Percentiles rank a stretch among this genome's conserved stretches.
phyloP scores from a whole-genome alignment of 2,113 vertebrate species.

The Callospermophilus lateralis region DNA sequence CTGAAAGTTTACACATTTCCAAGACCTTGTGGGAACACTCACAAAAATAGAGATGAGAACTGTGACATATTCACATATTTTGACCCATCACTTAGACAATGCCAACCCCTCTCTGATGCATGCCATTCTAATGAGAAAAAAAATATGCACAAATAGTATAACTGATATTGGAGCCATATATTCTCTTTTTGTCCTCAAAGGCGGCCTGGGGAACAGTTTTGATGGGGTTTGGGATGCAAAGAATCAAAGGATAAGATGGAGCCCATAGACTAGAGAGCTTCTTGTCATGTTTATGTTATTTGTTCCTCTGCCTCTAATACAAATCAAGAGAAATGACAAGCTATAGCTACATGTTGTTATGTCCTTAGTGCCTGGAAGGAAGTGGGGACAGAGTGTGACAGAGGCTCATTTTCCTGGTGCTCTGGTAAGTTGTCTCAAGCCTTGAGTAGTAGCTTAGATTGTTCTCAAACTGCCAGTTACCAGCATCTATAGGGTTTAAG shows the following conservation, averaged over 20 bases:
- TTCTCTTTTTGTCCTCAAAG: not conserved
- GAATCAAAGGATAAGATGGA: not conserved
- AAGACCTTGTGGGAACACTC: not conserved
- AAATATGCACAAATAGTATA: not conserved
- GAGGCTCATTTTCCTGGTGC: not conserved
- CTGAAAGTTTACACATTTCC: not conserved
- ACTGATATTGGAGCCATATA: not conserved
- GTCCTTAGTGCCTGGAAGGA: not conserved
- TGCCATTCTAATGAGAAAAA: not conserved
- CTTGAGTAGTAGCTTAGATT: not conserved
- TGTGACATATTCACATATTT: not conserved
- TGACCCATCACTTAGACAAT: not conserved
- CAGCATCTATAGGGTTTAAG: not conserved
- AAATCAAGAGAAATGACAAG: not conserved
- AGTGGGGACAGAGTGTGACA: not conserved
- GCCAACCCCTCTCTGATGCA: not conserved
- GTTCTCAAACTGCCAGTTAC: not conserved
- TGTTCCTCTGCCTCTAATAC: not conserved
- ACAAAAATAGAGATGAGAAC: not conserved
- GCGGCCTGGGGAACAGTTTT: not conserved
- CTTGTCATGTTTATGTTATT: fast-evolving
- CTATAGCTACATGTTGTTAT: fast-evolving
- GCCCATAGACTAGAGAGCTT: not conserved
- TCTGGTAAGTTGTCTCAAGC: not conserved
- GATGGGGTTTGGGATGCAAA: not conserved